Evolutionary conservation across 2,797 vertebrate genomes (phyloP).

Genomic region (Podarcis lilfordi): DNA sequence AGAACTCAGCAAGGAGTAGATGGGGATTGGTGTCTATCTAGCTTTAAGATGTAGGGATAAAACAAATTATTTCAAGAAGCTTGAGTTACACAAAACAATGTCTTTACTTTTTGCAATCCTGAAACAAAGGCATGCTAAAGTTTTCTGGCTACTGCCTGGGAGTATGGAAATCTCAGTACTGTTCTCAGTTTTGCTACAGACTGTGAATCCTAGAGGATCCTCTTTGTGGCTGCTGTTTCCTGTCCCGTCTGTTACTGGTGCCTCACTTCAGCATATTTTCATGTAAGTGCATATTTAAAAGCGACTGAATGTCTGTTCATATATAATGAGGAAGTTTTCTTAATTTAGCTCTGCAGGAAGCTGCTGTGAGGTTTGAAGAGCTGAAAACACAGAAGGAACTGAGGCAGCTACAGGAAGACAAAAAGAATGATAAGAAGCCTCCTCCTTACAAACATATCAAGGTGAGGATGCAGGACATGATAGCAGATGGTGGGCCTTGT

Average conservation of each 20-base stretch:
- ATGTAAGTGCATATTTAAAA: not conserved
- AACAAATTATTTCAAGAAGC: not conserved
- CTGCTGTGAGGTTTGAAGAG: constrained; percentile 93
- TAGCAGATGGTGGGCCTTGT: not conserved
- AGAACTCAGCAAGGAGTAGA: too few species aligned
- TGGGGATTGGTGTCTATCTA: not conserved
- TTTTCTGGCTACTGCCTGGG: not conserved
- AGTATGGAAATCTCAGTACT: not conserved
- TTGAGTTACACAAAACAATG: not conserved
- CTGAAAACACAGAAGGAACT: constrained; percentile 95
- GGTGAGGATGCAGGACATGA: constrained; percentile 75
- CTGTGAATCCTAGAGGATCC: not conserved
- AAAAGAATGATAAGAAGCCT: constrained; percentile 94
- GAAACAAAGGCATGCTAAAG: not conserved
- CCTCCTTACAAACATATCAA: constrained; percentile 98
- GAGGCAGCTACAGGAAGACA: constrained; percentile 94
- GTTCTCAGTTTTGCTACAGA: not conserved
- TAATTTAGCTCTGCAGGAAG: constrained; percentile 90
- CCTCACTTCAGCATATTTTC: not conserved
- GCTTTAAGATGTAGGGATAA: not conserved
- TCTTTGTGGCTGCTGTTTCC: not conserved
- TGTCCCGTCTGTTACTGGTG: not conserved
- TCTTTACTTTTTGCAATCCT: not conserved
- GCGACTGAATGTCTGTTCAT: not conserved
- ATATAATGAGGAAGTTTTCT: constrained; percentile 38